These are phyloP conservation scores for Sinocyclocheilus rhinocerous DNA, from an alignment of 2,113 vertebrate genomes.

Conservation along the genomic window DNA sequence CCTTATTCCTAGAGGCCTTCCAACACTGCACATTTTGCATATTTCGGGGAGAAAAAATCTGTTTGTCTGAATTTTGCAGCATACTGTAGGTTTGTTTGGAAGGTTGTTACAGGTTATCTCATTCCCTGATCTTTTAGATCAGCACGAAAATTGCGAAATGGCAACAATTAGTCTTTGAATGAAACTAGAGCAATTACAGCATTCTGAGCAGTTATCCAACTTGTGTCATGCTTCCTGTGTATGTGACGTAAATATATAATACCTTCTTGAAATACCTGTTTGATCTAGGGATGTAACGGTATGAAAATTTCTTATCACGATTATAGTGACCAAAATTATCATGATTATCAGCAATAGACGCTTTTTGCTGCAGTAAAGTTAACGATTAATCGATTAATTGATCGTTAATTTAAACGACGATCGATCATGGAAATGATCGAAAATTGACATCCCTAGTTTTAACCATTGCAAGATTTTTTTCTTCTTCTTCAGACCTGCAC, in stretches of 20 bases:
- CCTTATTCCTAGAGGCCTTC: too few relatives aligned
- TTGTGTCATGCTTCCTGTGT: not conserved
- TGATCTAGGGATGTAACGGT: not conserved
- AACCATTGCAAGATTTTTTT: not conserved
- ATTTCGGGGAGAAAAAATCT: too few relatives aligned
- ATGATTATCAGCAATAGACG: too few relatives aligned
- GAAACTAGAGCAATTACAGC: not conserved
- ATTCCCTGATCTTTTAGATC: not conserved
- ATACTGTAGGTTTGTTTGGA: not conserved
- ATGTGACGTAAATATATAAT: not conserved
- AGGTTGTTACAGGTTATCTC: not conserved
- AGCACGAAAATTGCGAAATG: not conserved
- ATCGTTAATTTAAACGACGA: too few relatives aligned
- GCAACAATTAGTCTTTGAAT: not conserved
- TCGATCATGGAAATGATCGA: too few relatives aligned
- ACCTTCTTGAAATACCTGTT: constrained; percentile 21
- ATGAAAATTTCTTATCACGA: too few relatives aligned
- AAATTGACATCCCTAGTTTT: not conserved
- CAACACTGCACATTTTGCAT: too few relatives aligned
- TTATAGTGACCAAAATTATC: too few relatives aligned
- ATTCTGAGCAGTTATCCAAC: not conserved
- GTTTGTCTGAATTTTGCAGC: not conserved
- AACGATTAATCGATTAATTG: too few relatives aligned
- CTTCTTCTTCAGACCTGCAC: not conserved
- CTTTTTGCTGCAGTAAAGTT: too few relatives aligned